Base-by-base conservation (phyloP, 2,797 vertebrate genomes). In the Scomberomorus guttatus region DNA sequence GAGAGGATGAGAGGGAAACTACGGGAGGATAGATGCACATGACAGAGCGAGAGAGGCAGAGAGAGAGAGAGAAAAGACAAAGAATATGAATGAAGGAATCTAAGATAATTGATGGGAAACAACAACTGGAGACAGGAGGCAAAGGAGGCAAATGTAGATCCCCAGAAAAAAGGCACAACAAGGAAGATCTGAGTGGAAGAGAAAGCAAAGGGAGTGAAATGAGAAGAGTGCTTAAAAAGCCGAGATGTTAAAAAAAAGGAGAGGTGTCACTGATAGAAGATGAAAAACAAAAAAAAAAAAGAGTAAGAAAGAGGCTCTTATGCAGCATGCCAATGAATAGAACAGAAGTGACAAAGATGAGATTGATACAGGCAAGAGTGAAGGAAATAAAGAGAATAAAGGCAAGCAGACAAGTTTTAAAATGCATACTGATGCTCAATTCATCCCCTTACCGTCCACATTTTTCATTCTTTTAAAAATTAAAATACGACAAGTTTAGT, bases 51-150 rank as follows among this genome's bases (percentile, higher is more conserved):
- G 34, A 69, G 42, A 54, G 3, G 17, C 39, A 60, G 34, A 34
- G 34, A 34, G 34, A 34, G 34, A 34, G 34, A 37, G 34, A 37
- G 9, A 37, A 3, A 10, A 37, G 34, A 13, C 2, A 42, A 15
- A 66, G 50, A 68, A 62, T 77, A 72, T 46, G 39, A 77, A 74
- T 68, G 55, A 68, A 65, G 55, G 50, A 79, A 72, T 68, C 7
- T 1, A 66, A 57, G 71, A 75, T 82, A 83, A 89, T 72, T 89
- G 73, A 85, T 75, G 62, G 62, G 54, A 79, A 78, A 83, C 75
- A 88, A 81, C 63, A 72, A 72, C 70, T 24, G 27, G 61, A 87
- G 74, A 29, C 10, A 50, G 61, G 55, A 72, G 66, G 62, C 44
- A 4, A 60, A 64, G 59, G 5, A n/a, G n/a, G n/a, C n/a, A n/a